Evolutionary conservation across 2,888 invertebrate species (phyloP), one percentile per base, ranked within the genome.

Genomic region (Branchellion lobata): DNA sequence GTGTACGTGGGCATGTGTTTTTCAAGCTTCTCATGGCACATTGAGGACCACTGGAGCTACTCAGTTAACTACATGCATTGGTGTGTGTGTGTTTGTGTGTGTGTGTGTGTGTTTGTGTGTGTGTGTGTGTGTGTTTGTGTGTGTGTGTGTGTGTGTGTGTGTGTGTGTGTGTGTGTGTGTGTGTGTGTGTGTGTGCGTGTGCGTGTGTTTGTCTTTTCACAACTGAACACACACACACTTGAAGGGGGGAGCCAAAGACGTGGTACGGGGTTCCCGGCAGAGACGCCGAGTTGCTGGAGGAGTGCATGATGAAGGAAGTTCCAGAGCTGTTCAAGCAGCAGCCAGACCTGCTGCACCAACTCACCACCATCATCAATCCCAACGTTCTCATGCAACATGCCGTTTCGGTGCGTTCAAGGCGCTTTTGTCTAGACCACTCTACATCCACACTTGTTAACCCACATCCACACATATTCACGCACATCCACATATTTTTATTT

Each of bases 1-100:
- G 93, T 98, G 91, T 99, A 99, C 88, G 98, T 99, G 69, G 99
- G 99, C 68, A 99, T 99, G 99, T 98, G 97, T 87, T 99, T 99
- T 88, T 95, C 97, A 0, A 96, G 98, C 0, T 99, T 99, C 88
- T 98, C 98, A 87, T 99, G 99, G 99, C 99, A 99, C 89, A 99
- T 96, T 85, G 99, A 99, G 88, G 99, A 99, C 87, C 99, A 99
- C 87, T 99, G 99, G 99, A 97, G 96, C 86, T 99, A 98, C 87
- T 97, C 97, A 24, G 97, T 99, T 85, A 99, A 99, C 88, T 99
- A 99, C 87, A 89, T 98, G 83, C 99, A 99, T 87, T 98, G 98
- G 98, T 90, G 83, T 84, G 85, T 81, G 69, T 34, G 2, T 57
- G 21, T 24, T 8, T 57, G 21, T 57, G n/a, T 24, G n/a, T 5